phyloP scores from a whole-genome alignment of 2,113 vertebrate species.

The Oryzias javanicus region DNA sequence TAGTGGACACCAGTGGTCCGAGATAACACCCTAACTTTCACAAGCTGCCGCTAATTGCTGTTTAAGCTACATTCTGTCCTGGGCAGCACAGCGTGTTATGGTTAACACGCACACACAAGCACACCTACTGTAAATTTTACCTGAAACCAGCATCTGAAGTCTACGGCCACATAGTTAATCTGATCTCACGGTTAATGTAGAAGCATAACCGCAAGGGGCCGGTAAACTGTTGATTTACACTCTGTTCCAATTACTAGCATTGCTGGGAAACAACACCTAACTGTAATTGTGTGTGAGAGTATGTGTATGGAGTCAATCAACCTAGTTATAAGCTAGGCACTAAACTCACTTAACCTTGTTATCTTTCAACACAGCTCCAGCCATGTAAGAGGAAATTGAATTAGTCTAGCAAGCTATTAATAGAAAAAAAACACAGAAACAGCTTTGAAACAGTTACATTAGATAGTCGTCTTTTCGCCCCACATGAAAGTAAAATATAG shows the following conservation, averaged over 20 bases:
- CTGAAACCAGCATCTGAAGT: constrained; percentile 49
- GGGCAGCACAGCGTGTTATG: constrained; percentile 47
- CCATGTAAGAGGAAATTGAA: constrained; percentile 61
- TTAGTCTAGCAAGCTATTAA: constrained; percentile 57
- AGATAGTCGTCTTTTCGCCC: constrained; percentile 21
- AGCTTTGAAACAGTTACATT: constrained; percentile 52
- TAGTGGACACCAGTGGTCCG: constrained; percentile 61
- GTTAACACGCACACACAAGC: constrained; percentile 28
- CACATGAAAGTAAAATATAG: constrained; percentile 19
- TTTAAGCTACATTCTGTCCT: constrained; percentile 71
- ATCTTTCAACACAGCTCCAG: constrained; percentile 53
- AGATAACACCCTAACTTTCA: constrained; percentile 74
- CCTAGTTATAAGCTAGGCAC: constrained; percentile 50
- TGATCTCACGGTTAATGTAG: constrained; percentile 76
- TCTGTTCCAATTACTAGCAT: constrained; percentile 71
- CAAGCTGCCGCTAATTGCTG: constrained; percentile 73
- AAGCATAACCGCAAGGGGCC: constrained; percentile 70
- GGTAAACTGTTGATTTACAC: constrained; percentile 73
- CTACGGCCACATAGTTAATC: constrained; percentile 65
- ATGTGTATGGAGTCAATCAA: constrained; percentile 62
- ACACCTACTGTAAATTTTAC: constrained; percentile 31
- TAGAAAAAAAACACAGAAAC: constrained; percentile 48
- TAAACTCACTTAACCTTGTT: constrained; percentile 69
- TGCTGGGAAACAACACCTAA: constrained; percentile 63
- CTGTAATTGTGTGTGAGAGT: constrained; percentile 52